These are phyloP conservation scores for Procambarus virginalis DNA, from an alignment of 1,140 invertebrate species.

Conservation along the genomic window DNA sequence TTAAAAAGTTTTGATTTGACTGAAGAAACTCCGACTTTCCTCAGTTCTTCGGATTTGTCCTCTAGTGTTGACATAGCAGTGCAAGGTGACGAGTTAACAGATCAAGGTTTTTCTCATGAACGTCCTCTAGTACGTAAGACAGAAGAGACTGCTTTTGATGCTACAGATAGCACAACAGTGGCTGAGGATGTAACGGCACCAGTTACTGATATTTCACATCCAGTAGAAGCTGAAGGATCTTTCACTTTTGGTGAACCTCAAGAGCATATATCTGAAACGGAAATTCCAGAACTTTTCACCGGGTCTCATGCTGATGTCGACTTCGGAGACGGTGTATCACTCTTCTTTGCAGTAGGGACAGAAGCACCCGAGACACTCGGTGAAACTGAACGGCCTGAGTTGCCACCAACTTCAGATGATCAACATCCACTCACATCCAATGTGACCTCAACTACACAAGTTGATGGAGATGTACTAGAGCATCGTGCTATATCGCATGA, in stretches of 20 bases:
- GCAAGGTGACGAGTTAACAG: background rate
- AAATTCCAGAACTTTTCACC: background rate
- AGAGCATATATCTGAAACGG: background rate
- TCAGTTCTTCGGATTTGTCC: background rate
- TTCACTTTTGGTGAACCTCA: background rate
- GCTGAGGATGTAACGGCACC: background rate
- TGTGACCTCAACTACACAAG: background rate
- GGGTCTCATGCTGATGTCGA: background rate
- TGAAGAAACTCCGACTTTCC: background rate
- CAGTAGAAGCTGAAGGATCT: background rate
- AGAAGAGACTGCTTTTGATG: background rate
- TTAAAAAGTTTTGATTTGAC: background rate
- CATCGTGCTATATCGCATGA: background rate
- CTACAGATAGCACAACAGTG: background rate
- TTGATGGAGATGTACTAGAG: background rate
- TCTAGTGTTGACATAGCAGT: background rate
- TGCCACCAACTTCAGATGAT: background rate
- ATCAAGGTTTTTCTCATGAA: too few relatives aligned
- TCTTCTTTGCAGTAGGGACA: background rate
- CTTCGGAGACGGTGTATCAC: background rate
- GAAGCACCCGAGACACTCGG: background rate
- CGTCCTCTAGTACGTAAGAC: too few relatives aligned
- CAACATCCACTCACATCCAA: background rate
- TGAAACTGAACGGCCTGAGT: background rate
- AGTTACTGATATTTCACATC: background rate